Evolutionary conservation across 2,888 invertebrate species (phyloP).

Genomic region (Tribolium freemani): DNA sequence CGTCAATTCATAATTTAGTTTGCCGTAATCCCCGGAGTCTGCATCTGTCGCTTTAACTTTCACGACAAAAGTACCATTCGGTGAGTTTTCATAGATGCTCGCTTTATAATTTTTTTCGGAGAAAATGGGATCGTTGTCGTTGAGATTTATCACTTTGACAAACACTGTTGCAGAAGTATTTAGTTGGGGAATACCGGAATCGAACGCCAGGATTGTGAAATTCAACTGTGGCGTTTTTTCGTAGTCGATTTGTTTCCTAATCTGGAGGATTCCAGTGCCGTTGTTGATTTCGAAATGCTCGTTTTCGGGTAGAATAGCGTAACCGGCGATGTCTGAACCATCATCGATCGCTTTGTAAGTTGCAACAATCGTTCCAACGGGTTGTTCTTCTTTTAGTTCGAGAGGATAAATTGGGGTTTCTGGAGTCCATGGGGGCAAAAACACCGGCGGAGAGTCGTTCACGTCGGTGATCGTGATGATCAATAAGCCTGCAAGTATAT

Average conservation of each 20-base stretch:
- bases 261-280: conserved; percentile 84
- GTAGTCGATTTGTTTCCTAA: conserved; percentile 85
- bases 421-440: conserved; percentile 80
- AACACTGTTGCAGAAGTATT: conserved; percentile 83
- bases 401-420: conserved; percentile 76
- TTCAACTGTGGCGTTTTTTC: conserved; percentile 82
- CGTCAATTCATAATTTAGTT: conserved; percentile 82
- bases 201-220: conserved; percentile 86
- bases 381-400: conserved; percentile 86
- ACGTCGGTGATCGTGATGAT: conserved; percentile 80
- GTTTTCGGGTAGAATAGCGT: conserved; percentile 78
- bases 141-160: conserved; percentile 85
- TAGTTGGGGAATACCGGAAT: conserved; percentile 88
- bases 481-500: conserved; percentile 70
- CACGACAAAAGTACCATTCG: conserved; percentile 79
- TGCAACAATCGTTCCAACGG: conserved; percentile 81
- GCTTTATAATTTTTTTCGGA: conserved; percentile 78
- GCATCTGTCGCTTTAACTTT: conserved; percentile 83
- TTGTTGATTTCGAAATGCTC: conserved; percentile 87
- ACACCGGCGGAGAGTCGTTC: conserved; percentile 79
- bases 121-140: conserved; percentile 90
- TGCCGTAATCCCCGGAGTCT: conserved; percentile 85
- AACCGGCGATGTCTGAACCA: conserved; percentile 86
- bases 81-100: conserved; percentile 82
- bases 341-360: conserved; percentile 85